These are phyloP conservation scores for Adineta ricciae DNA, from an alignment of 2,888 invertebrate genomes.

Conservation along the genomic window DNA sequence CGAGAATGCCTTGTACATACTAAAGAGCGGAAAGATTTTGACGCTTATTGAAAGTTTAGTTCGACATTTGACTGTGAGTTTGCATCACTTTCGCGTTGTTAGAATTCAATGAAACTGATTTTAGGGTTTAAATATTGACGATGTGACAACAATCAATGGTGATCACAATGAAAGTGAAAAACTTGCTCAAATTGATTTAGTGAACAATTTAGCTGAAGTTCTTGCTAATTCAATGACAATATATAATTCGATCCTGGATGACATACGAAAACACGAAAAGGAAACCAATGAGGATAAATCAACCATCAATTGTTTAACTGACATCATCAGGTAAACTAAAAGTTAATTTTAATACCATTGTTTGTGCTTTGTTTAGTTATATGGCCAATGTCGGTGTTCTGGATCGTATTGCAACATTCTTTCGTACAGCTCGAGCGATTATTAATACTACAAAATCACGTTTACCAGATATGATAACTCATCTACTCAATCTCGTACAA, in stretches of 20 bases:
- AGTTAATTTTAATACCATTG: not conserved
- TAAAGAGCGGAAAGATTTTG: not conserved
- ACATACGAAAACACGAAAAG: not conserved
- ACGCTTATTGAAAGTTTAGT: constrained; percentile 4
- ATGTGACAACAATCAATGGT: not conserved
- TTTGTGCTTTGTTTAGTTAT: not conserved
- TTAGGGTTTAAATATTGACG: constrained; percentile 3
- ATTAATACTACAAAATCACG: not conserved
- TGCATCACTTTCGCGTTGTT: too few species aligned
- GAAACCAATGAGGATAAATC: constrained; percentile 12
- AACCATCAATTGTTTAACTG: not conserved
- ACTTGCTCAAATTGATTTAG: not conserved
- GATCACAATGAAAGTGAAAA: constrained; percentile 1
- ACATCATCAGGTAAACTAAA: not conserved
- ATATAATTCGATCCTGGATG: not conserved
- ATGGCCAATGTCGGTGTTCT: not conserved
- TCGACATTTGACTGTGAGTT: constrained; percentile 1
- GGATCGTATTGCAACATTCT: not conserved
- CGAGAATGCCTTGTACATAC: not conserved
- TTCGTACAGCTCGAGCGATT: not conserved
- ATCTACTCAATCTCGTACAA: not conserved
- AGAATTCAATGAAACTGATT: not conserved
- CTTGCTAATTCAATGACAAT: not conserved
- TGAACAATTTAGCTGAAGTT: not conserved
- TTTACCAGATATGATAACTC: not conserved